Conservation (phyloP, 1,140 invertebrate genomes). For the Solenopsis invicta region DNA sequence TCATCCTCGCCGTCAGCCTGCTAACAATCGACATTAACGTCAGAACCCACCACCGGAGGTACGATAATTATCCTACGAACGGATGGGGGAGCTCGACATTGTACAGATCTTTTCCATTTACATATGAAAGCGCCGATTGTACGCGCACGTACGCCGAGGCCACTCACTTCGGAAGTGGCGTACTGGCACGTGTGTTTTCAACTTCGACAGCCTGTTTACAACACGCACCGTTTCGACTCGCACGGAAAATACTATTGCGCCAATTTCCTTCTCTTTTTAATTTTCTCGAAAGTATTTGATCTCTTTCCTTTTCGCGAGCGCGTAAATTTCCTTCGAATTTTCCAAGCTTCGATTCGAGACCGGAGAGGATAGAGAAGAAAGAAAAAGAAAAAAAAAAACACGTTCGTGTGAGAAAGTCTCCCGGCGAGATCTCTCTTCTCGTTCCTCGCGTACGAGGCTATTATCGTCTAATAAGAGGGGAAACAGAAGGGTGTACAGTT, state of each 20-base stretch:
- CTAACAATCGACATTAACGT: constrained; percentile 87
- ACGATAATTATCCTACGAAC: constrained; percentile 59
- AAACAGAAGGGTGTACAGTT: constrained; percentile 58
- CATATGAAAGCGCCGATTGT: constrained; percentile 38
- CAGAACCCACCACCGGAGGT: constrained; percentile 72
- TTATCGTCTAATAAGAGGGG: background rate
- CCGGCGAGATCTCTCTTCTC: constrained; percentile 57
- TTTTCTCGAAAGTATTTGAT: background rate
- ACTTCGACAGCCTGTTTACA: background rate
- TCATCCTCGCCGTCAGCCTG: constrained; percentile 99
- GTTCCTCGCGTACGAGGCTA: background rate
- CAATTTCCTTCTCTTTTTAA: background rate
- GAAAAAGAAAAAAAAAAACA: background rate
- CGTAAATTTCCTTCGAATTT: background rate
- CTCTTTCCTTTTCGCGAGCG: background rate
- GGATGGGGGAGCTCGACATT: background rate
- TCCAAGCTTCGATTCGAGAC: background rate
- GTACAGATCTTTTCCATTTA: constrained; percentile 43
- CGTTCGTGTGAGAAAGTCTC: constrained; percentile 28
- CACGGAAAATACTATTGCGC: background rate
- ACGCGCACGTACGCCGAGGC: background rate
- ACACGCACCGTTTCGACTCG: background rate
- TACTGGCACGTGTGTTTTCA: background rate
- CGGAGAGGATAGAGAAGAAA: too few species aligned
- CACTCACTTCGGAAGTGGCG: constrained; percentile 14